phyloP scores from a whole-genome alignment of 1,140 invertebrate genomes.

The Cyclina sinensis region DNA sequence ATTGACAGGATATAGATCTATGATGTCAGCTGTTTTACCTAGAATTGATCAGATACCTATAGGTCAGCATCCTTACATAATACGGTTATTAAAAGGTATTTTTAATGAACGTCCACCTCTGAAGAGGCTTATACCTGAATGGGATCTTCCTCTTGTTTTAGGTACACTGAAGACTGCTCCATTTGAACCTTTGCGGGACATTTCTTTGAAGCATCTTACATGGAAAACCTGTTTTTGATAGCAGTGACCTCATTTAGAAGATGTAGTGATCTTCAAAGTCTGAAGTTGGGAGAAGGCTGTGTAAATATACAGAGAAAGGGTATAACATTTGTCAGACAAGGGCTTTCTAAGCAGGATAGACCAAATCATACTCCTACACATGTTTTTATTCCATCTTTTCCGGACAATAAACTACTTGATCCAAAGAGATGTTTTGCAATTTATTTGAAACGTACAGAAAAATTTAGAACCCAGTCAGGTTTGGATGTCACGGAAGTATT shows the following conservation, averaged over 20 bases:
- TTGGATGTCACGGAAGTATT: slow-evolving; percentile 25
- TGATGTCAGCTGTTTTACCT: slow-evolving; percentile 25
- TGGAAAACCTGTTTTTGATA: slow-evolving; percentile 44
- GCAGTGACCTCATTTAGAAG: slow-evolving; percentile 46
- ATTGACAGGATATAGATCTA: slow-evolving; percentile 49
- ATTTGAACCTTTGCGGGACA: slow-evolving; percentile 57
- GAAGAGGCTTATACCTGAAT: no score
- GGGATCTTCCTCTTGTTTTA: no score
- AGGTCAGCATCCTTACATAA: slow-evolving; percentile 46
- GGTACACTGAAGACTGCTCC: background rate
- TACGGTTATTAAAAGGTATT: background rate
- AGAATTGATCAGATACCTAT: slow-evolving; percentile 12
- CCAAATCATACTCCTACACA: background rate
- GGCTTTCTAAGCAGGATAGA: slow-evolving; percentile 25
- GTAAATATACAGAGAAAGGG: slow-evolving; percentile 62
- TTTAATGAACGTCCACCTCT: slow-evolving; percentile 58
- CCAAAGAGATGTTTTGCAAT: background rate
- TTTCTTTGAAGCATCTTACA: slow-evolving; percentile 50
- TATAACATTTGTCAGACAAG: slow-evolving; percentile 44
- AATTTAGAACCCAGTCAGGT: background rate
- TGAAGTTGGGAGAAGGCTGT: slow-evolving; percentile 52
- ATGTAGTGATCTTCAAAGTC: slow-evolving; percentile 64
- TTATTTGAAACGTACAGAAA: slow-evolving; percentile 32
- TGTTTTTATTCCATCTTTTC: slow-evolving; percentile 19
- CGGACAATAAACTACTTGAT: slow-evolving; percentile 24